These are phyloP conservation scores for Turritopsis dohrnii DNA, from an alignment of 30 jellyfish, hydroid and myxozoan species.

Conservation along the genomic window DNA sequence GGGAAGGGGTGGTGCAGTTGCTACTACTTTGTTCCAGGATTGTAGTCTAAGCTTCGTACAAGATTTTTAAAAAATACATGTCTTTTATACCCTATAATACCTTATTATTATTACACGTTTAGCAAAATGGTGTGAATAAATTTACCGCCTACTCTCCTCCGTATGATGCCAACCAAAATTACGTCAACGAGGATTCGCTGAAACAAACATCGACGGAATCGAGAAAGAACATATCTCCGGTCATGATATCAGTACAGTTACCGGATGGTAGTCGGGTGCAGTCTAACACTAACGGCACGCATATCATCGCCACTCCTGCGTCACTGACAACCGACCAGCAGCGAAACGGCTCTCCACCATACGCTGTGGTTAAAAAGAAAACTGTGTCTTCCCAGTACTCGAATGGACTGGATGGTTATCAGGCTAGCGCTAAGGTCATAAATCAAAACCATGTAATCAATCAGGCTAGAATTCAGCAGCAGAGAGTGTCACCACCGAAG, in stretches of 20 bases:
- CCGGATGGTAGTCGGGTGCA: conserved; percentile 28
- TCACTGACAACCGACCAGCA: background rate
- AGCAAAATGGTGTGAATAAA: background rate
- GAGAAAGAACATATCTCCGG: conserved; percentile 17
- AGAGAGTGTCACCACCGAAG: conserved; percentile 16
- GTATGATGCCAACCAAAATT: conserved; percentile 18
- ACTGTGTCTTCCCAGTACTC: background rate
- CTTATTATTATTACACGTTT: no score
- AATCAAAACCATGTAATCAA: background rate
- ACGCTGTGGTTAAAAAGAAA: conserved; percentile 9
- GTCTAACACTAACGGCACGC: conserved; percentile 3
- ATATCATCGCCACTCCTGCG: conserved; percentile 1
- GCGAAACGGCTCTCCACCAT: background rate
- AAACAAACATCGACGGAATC: conserved; percentile 4
- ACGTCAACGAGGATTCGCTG: conserved; percentile 21
- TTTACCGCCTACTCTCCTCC: background rate
- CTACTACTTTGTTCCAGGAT: no score
- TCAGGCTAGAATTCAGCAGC: background rate
- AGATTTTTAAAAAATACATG: background rate
- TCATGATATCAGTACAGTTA: conserved; percentile 26
- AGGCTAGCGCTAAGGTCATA: background rate
- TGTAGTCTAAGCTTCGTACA: no score
- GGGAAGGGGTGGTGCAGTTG: no score
- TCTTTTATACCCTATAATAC: background rate
- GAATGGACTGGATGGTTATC: background rate